Percentiles rank a stretch among this genome's conserved stretches.
Evolutionary conservation across 1,140 invertebrate species (phyloP).

Genomic region (Cotesia glomerata): DNA sequence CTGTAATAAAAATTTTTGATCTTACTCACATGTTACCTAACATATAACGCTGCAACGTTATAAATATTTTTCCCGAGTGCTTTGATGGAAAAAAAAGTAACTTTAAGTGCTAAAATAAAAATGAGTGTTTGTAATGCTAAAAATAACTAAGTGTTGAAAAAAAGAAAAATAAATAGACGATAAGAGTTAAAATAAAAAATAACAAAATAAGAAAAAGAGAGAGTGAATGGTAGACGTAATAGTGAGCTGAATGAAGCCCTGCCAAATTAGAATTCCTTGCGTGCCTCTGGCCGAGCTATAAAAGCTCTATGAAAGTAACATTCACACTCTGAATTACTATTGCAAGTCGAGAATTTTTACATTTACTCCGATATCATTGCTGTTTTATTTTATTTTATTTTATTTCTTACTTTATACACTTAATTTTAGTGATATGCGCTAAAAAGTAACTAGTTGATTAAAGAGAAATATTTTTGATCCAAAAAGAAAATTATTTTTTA

Average conservation of each 20-base stretch:
- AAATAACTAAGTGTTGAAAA: background rate
- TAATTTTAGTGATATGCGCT: background rate
- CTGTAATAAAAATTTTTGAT: no score
- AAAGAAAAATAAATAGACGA: background rate
- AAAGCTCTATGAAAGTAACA: constrained; percentile 53
- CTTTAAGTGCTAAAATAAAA: no score
- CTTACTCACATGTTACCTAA: no score
- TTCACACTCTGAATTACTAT: constrained; percentile 53
- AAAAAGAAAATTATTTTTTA: no score
- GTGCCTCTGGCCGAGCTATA: constrained; percentile 48
- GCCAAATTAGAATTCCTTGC: constrained; percentile 38
- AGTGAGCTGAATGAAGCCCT: constrained; percentile 35
- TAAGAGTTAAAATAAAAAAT: background rate
- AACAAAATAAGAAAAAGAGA: constrained; percentile 16
- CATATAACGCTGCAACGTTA: no score
- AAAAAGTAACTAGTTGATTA: no score
- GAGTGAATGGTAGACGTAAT: constrained; percentile 29
- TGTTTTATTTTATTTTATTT: constrained; percentile 30
- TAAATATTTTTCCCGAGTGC: no score
- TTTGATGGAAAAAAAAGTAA: no score
- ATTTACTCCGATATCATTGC: constrained; percentile 48
- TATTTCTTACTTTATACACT: constrained; percentile 7
- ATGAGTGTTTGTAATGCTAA: background rate
- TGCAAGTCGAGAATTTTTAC: constrained; percentile 62
- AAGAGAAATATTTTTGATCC: no score